These are phyloP conservation scores for Drosophila multiciliata DNA, from an alignment of 2,888 invertebrate species.

Conservation along the genomic window DNA sequence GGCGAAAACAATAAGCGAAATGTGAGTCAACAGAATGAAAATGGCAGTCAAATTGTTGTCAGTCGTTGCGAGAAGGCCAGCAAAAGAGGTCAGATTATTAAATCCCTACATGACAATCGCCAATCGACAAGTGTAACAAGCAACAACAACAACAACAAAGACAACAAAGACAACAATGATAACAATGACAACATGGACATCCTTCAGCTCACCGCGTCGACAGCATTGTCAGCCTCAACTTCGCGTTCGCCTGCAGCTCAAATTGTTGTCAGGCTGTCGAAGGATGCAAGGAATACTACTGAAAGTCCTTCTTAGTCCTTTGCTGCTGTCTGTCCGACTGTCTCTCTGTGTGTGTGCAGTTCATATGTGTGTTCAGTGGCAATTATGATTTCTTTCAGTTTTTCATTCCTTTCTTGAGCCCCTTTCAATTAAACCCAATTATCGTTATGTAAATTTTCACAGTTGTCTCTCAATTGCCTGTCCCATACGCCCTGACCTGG, in stretches of 20 bases:
- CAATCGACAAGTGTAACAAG: conserved; percentile 50
- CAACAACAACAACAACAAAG: conserved; percentile 4
- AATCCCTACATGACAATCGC: conserved; percentile 73
- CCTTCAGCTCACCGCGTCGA: conserved; percentile 50
- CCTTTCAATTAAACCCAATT: conserved; percentile 75
- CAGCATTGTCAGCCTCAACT: conserved; percentile 67
- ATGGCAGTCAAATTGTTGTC: conserved; percentile 68
- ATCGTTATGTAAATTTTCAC: conserved; percentile 63
- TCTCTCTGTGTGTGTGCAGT: conserved; percentile 2
- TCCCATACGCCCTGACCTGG: background rate
- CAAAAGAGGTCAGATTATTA: conserved; percentile 68
- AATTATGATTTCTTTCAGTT: conserved; percentile 65
- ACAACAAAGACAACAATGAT: background rate
- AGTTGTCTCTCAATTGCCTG: conserved; percentile 20
- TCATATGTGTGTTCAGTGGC: conserved; percentile 32
- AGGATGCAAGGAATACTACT: conserved; percentile 12
- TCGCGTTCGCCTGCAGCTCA: conserved; percentile 40
- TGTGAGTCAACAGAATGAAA: conserved; percentile 66
- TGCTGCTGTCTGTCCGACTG: background rate
- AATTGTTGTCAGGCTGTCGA: conserved; percentile 38
- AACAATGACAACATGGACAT: conserved; percentile 19
- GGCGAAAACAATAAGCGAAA: conserved; percentile 59
- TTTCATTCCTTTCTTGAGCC: conserved; percentile 15
- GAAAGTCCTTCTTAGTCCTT: conserved; percentile 20
- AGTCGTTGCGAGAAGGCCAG: conserved; percentile 21